Percentiles rank a stretch among this genome's conserved stretches.
Conservation (phyloP, 1,140 invertebrate genomes). For the Chironomus tepperi region DNA sequence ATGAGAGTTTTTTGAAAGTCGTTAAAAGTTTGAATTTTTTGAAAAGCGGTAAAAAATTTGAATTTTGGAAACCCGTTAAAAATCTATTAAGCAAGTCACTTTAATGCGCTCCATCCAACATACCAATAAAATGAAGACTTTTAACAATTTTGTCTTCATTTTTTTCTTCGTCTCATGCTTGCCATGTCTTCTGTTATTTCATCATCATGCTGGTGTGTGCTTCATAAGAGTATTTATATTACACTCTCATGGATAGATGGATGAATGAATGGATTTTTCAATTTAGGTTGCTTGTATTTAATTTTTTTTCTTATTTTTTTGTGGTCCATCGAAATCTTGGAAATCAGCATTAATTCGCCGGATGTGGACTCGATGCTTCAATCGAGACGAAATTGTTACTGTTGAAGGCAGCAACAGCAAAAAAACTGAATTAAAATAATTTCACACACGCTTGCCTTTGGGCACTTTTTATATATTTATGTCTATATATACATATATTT, state of each 20-base stretch:
- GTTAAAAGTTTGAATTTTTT: no score
- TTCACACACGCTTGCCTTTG: constrained; percentile 16
- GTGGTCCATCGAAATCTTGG: constrained; percentile 19
- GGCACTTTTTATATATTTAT: neutral
- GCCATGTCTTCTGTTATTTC: neutral
- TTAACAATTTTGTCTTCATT: no score
- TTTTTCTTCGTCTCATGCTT: no score
- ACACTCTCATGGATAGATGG: neutral
- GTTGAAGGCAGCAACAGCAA: constrained; percentile 19
- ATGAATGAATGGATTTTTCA: constrained; percentile 2
- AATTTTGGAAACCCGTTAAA: no score
- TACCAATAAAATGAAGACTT: no score
- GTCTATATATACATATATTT: neutral
- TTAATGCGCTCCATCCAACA: no score
- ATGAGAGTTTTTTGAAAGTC: no score
- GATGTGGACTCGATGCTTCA: constrained; percentile 21
- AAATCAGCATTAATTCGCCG: constrained; percentile 18
- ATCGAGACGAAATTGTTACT: constrained; percentile 6
- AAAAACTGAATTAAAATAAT: constrained; percentile 19
- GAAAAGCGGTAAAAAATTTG: no score
- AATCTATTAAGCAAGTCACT: no score
- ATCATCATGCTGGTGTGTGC: neutral
- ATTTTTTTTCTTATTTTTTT: constrained; percentile 24
- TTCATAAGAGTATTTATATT: constrained; percentile 4
- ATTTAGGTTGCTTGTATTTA: constrained; percentile 11